Base-by-base conservation (phyloP, 2,113 vertebrate species). In the Dromaius novaehollandiae region DNA sequence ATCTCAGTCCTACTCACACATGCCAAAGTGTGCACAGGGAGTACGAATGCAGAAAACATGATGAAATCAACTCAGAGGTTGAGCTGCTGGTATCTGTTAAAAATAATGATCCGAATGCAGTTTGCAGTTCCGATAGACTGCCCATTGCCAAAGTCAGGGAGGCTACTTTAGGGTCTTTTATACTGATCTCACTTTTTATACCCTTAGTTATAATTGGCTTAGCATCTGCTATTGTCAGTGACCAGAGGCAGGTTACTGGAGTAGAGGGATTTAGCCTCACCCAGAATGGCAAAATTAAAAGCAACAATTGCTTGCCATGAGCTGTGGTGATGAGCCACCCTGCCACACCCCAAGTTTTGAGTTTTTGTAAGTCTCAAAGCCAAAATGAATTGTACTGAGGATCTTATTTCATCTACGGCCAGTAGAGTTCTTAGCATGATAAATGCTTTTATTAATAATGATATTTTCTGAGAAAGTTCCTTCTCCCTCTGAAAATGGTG, bases 1-100 rank as follows among this genome's bases (percentile, higher is more conserved):
- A 61, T 22, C 42, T 66, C 20, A 36, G 46, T 68, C 53, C 32
- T 69, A 14, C 73, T 32, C 60, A 30, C n/a, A 26, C 46, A 2
- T 38, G 44, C 22, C 74, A 12, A 53, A 53, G 12, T 1, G 7
- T 0, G 0, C 17, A 2, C 20, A 48, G 17, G 17, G 25, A 42
- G n/a, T 14, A 21, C 30, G 42, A 66, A 78, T 9, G 12, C 21
- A 4, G 56, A 58, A 74, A 26, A 55, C 26, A 28, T 18, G 36
- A 55, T 74, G 28, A 28, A 51, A 40, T 55, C 36, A 74, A 15
- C 9, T 55, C 18, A 74, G 71, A 53, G 26, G 18, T 60, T 46
- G 63, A 50, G 50, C 40, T 69, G 34, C n/a, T 85, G 63, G 13
- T 11, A 11, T 55, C 44, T 6, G 2, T 8, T 44, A 32, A 88